phyloP scores from a whole-genome alignment of 1,140 invertebrate genomes.

The Megalopta genalis region DNA sequence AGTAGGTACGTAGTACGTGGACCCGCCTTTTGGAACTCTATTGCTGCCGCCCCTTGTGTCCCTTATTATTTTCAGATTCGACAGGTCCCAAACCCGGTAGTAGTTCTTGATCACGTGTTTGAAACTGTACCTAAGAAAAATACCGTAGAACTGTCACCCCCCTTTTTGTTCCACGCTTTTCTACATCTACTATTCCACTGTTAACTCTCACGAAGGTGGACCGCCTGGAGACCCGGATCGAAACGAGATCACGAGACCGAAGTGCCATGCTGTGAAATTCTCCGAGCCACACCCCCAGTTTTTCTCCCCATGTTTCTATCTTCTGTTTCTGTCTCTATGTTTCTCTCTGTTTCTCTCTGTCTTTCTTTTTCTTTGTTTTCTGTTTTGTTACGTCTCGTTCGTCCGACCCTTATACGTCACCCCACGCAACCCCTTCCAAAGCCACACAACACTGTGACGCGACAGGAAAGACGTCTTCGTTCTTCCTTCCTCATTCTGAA shows the following conservation, averaged over 20 bases:
- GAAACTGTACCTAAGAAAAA: background rate
- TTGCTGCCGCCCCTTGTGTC: conserved; percentile 1
- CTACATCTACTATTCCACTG: conserved; percentile 61
- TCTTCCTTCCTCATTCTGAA: background rate
- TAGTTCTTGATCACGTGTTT: conserved; percentile 7
- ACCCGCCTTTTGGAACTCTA: conserved; percentile 3
- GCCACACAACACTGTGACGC: background rate
- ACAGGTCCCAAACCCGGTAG: background rate
- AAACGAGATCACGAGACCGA: conserved; percentile 57
- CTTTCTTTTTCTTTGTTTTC: no score
- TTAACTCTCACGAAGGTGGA: conserved; percentile 79
- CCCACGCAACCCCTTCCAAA: background rate
- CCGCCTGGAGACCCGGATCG: conserved; percentile 55
- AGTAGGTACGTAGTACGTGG: conserved; percentile 1
- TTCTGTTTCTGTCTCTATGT: no score
- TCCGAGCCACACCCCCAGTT: conserved; percentile 40
- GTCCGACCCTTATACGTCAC: conserved; percentile 22
- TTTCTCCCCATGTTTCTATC: background rate
- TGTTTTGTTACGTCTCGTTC: background rate
- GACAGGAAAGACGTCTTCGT: background rate
- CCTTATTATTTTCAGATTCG: background rate
- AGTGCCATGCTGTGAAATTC: conserved; percentile 76
- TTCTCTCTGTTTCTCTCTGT: no score
- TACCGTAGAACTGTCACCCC: background rate
- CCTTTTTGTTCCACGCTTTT: conserved; percentile 43